Percentiles rank a stretch among this genome's conserved stretches.
These are phyloP conservation scores for rat (Rattus norvegicus) DNA, from an alignment of 2,113 vertebrate genomes.

Conservation along the genomic window GRCr8 NC_086023.1:4877501-4878000, in stretches of 20 bases:
- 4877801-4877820: not conserved
- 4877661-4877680: not conserved
- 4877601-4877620: not conserved
- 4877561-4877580: not conserved
- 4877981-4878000: not conserved
- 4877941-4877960: not conserved
- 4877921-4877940: not conserved
- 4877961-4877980: not conserved
- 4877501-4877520: not conserved
- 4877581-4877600: not conserved
- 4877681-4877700: not conserved
- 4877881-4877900: fast-evolving
- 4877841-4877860: not conserved
- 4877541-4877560: not conserved
- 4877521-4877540: not conserved
- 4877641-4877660: not conserved
- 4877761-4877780: not conserved
- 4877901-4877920: not conserved
- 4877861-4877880: not conserved
- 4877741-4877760: not conserved
- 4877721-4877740: not conserved
- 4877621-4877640: not conserved
- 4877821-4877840: not conserved
- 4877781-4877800: not conserved
- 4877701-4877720: not conserved